Conservation (phyloP, 2,888 invertebrate species). For the Papilio protenor region DNA sequence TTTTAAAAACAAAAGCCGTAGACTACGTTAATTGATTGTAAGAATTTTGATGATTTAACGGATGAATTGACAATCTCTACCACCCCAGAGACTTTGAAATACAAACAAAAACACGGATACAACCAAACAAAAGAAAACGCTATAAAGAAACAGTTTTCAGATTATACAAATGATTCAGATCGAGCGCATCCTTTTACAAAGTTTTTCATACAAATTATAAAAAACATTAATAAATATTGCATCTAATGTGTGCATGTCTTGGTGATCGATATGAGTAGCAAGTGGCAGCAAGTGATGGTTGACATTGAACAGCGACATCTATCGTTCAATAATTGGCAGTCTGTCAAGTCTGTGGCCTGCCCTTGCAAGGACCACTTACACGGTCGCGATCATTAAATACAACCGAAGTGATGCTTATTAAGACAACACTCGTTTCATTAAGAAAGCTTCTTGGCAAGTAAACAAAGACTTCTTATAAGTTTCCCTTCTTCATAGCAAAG, state of each 20-base stretch:
- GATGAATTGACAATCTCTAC: too few relatives aligned
- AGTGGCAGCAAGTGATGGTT: slow-evolving; percentile 61
- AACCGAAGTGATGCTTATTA: slow-evolving; percentile 20
- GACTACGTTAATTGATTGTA: background rate
- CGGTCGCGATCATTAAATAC: slow-evolving; percentile 49
- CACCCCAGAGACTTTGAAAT: too few relatives aligned
- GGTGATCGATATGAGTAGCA: slow-evolving; percentile 53
- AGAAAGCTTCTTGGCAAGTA: slow-evolving; percentile 25
- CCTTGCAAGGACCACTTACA: slow-evolving; percentile 58
- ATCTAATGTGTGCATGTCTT: slow-evolving; percentile 9
- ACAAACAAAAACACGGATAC: too few relatives aligned
- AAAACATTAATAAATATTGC: slow-evolving; percentile 1
- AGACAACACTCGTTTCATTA: slow-evolving; percentile 17
- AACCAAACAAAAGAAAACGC: too few relatives aligned
- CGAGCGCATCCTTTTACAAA: background rate
- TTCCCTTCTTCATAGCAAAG: background rate
- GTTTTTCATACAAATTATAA: slow-evolving; percentile 7
- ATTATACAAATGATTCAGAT: background rate
- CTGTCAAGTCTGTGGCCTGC: slow-evolving; percentile 67
- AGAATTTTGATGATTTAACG: background rate
- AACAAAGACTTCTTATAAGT: slow-evolving; percentile 8
- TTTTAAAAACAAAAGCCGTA: too few relatives aligned
- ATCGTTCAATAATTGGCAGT: slow-evolving; percentile 76
- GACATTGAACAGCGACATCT: slow-evolving; percentile 72
- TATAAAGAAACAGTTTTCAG: background rate